Evolutionary conservation across 2,797 vertebrate species (phyloP).

Genomic region (Clarias platycephalus): DNA sequence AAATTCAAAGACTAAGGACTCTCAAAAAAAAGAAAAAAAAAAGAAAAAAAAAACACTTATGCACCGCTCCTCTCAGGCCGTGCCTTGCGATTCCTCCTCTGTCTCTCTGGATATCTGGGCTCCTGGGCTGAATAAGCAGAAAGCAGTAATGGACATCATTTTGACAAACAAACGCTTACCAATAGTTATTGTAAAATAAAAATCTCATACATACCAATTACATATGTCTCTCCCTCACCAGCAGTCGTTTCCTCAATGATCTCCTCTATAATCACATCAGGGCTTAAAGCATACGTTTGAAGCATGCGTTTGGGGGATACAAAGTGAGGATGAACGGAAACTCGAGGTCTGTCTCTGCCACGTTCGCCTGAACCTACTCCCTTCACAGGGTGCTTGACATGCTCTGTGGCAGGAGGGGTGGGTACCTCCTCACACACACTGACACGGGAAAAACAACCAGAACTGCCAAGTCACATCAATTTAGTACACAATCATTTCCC

Average conservation of each 20-base stretch:
- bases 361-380: neutral
- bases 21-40: too few relatives aligned
- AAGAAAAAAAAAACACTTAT: neutral
- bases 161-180: neutral
- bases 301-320: neutral
- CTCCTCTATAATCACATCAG: conserved; percentile 49
- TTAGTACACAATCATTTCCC: neutral
- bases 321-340: neutral
- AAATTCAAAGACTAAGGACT: neutral
- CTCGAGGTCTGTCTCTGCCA: neutral
- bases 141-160: neutral
- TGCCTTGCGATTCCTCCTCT: conserved; percentile 18
- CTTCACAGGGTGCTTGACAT: neutral
- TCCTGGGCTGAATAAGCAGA: neutral
- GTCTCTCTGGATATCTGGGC: neutral
- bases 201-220: conserved; percentile 19
- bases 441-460: neutral
- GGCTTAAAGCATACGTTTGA: neutral
- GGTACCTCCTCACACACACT: conserved; percentile 29
- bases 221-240: conserved; percentile 7
- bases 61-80: neutral
- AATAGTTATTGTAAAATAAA: too few relatives aligned
- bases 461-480: neutral
- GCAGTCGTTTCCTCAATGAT: conserved; percentile 35
- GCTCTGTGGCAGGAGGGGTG: neutral